Evolutionary conservation across 2,888 invertebrate genomes (phyloP), one percentile per base, ranked within the genome.

Genomic region (Crepidodera aurea): DNA sequence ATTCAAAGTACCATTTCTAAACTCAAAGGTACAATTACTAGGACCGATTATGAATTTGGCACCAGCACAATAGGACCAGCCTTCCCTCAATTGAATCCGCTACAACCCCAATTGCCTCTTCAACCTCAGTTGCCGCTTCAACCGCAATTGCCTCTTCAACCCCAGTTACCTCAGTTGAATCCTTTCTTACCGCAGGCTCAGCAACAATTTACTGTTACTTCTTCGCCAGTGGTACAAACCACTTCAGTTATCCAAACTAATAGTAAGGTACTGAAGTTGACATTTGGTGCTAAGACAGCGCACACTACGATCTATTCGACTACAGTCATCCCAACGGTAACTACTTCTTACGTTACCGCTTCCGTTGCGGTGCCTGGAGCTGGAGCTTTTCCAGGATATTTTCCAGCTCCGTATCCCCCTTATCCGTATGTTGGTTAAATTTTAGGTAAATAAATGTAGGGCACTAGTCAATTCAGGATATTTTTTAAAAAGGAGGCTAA

Each of bases 251-350:
- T 90, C 1, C 86, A 90, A 68, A 93, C 93, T 0, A 88, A 91
- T 66, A 93, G 93, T 71, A 90, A 92, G 81, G 83, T 94, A 53
- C 82, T 94, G 65, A 93, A 94, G 80, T 82, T 94, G 69, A 94
- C 93, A 8, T 94, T 94, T 77, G 94, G 94, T n/a, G 94, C 94
- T 27, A 93, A 92, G 79, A 94, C 94, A 0, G 89, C 93, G 0
- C 91, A 91, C 77, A 94, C 94, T 5, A 94, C 94, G 1, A 84
- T 95, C 61, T 93, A 88, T 79, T 91, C 92, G 1, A 93, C 94
- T 34, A 89, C 87, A 73, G 88, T 94, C 42, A 88, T 94, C 39
- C 93, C 94, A 5, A 93, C 93, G 0, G 84, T 90, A 51, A 79
- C 94, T 63, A 94, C 94, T n/a, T 90, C 91, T 12, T 92, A 91